phyloP scores from a whole-genome alignment of 2,113 vertebrate species.

The Pituophis catenifer region DNA sequence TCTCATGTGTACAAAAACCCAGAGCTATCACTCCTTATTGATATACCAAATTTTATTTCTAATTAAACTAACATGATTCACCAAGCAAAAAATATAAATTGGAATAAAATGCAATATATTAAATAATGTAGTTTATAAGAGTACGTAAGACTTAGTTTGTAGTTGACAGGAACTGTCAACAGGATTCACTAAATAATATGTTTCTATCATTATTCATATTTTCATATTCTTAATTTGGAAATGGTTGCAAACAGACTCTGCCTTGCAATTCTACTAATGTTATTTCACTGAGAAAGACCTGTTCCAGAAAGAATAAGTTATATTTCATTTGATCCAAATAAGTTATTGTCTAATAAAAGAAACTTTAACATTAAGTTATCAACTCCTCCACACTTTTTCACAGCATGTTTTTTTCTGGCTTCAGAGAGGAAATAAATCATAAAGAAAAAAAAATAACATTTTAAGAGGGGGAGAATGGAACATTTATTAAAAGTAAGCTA shows the following conservation, averaged over 20 bases:
- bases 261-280: neutral
- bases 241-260: neutral
- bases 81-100: neutral
- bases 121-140: neutral
- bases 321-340: slow-evolving; percentile 22
- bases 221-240: neutral
- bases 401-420: neutral
- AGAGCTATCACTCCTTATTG: neutral
- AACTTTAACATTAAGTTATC: neutral
- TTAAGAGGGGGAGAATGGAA: slow-evolving; percentile 26
- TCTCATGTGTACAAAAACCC: neutral
- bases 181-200: neutral
- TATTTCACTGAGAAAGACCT: slow-evolving; percentile 8
- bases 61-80: neutral
- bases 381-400: neutral
- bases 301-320: slow-evolving; percentile 13
- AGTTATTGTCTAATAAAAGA: neutral
- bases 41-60: neutral
- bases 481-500: slow-evolving; percentile 13
- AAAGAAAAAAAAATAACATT: neutral
- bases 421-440: neutral
- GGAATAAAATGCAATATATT: neutral
- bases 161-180: neutral
- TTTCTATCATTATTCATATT: neutral
- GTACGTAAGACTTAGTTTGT: neutral